phyloP scores from a whole-genome alignment of 1,140 invertebrate species.

The Bombus confusus region DNA sequence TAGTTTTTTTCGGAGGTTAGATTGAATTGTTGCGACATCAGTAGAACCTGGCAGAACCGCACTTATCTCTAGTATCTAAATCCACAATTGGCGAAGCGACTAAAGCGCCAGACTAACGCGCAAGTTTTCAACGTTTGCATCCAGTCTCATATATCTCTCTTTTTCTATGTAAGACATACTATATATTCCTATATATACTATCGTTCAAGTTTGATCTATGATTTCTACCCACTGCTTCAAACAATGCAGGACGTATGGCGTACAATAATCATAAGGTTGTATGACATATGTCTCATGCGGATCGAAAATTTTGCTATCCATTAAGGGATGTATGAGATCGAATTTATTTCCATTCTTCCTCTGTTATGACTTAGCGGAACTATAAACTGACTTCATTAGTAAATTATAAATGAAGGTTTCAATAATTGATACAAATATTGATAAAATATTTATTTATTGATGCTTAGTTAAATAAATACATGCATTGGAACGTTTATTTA shows the following conservation, averaged over 20 bases:
- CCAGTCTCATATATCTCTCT: conserved; percentile 9
- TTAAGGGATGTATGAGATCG: neutral
- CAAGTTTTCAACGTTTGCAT: conserved; percentile 25
- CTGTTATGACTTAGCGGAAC: neutral
- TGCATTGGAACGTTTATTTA: too few species aligned
- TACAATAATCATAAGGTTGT: neutral
- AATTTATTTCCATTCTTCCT: neutral
- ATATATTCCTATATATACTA: neutral
- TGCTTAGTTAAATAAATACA: neutral
- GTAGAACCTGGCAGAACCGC: conserved; percentile 42
- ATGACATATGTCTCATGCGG: neutral
- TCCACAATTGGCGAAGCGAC: conserved; percentile 40
- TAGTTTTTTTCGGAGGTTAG: conserved; percentile 49
- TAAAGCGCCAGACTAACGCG: conserved; percentile 43
- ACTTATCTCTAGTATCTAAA: conserved; percentile 49
- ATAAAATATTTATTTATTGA: neutral
- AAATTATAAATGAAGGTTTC: neutral
- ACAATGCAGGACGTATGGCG: neutral
- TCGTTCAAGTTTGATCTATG: neutral
- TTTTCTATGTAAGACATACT: neutral
- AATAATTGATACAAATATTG: neutral
- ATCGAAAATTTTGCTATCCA: neutral
- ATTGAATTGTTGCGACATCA: conserved; percentile 49
- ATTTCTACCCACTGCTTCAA: neutral
- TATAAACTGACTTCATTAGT: neutral